Percentiles rank a stretch among this genome's conserved stretches.
These are phyloP conservation scores for Apocrypta bakeri DNA, from an alignment of 1,140 invertebrate species.

Conservation along the genomic window DNA sequence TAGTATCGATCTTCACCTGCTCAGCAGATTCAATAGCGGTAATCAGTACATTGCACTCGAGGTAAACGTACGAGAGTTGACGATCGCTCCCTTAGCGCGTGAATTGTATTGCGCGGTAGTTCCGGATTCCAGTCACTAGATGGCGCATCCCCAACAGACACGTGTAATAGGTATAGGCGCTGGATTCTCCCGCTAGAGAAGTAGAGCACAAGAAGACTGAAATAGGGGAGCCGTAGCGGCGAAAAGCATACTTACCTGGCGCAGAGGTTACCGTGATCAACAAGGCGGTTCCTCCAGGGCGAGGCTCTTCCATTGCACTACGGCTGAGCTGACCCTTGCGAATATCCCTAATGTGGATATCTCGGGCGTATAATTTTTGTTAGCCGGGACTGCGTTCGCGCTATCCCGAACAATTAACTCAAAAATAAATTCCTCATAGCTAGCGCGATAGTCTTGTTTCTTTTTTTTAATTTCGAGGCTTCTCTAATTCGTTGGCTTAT, in stretches of 20 bases:
- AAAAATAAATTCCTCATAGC: conserved; percentile 14
- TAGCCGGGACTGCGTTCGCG: conserved; percentile 47
- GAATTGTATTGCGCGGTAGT: not conserved
- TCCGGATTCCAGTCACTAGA: not conserved
- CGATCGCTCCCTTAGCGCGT: too few relatives aligned
- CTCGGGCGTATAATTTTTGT: conserved; percentile 49
- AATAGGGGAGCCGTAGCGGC: not conserved
- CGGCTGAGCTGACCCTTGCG: conserved; percentile 77
- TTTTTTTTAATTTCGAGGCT: too few relatives aligned
- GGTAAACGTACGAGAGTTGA: too few relatives aligned
- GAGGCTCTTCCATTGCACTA: conserved; percentile 68
- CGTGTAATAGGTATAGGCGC: not conserved
- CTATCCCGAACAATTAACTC: conserved; percentile 35
- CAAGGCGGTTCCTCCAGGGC: conserved; percentile 80
- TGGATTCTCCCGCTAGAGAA: not conserved
- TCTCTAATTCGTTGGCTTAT: too few relatives aligned
- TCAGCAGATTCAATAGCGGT: too few relatives aligned
- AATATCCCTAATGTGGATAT: conserved; percentile 77
- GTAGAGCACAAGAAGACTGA: not conserved
- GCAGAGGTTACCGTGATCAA: conserved; percentile 80
- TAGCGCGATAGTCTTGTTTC: too few relatives aligned
- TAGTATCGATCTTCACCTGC: too few relatives aligned
- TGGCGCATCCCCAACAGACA: not conserved
- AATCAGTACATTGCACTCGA: too few relatives aligned
- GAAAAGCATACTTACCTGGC: conserved; percentile 77